Percentiles rank a stretch among this genome's conserved stretches.
Evolutionary conservation across 2,797 vertebrate species (phyloP).

Genomic region (Pteronotus mesoamericanus): DNA sequence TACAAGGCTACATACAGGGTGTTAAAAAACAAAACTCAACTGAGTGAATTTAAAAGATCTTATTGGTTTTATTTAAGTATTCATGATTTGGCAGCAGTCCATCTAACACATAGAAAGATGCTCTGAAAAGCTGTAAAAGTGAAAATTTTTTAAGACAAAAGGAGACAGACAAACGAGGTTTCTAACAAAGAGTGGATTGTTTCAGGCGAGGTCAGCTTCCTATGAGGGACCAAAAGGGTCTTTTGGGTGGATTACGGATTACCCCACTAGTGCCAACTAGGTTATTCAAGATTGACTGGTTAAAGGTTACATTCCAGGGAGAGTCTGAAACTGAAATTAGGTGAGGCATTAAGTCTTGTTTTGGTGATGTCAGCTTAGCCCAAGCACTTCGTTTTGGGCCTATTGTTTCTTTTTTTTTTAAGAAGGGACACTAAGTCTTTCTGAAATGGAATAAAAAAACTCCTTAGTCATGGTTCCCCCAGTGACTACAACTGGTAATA

Average conservation of each 20-base stretch:
- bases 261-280: not conserved
- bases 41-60: not conserved
- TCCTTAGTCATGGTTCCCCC: not conserved
- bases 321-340: not conserved
- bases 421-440: not conserved
- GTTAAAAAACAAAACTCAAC: not conserved
- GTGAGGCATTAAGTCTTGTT: not conserved
- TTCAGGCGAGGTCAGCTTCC: not conserved
- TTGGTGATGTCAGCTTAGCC: not conserved
- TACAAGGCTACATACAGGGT: not conserved
- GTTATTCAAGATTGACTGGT: not conserved
- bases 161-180: not conserved
- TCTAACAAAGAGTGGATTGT: not conserved
- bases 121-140: not conserved
- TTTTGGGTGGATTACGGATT: not conserved
- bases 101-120: not conserved
- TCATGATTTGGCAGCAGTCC: not conserved
- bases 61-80: not conserved
- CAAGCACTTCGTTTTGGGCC: not conserved
- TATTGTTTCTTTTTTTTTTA: not conserved
- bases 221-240: not conserved
- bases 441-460: not conserved
- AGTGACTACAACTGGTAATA: not conserved
- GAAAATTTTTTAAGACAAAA: not conserved
- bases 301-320: not conserved